These are phyloP conservation scores for Gobio occitaniae DNA, from an alignment of 2,797 vertebrate genomes.

Conservation along the genomic window DNA sequence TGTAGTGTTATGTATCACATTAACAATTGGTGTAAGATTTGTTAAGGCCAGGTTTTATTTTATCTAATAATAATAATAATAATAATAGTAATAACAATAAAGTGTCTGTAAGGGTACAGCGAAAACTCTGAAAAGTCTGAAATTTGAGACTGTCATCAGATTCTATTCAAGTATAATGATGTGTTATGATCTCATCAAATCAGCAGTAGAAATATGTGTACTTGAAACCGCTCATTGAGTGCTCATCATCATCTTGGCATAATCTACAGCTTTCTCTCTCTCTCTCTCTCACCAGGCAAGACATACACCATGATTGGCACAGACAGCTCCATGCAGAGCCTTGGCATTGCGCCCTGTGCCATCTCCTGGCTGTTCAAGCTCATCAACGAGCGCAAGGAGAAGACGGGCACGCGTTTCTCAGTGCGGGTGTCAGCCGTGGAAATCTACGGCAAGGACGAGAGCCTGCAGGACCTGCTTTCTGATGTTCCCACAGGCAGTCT, in stretches of 20 bases:
- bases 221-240: slow-evolving; percentile 32
- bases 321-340: slow-evolving; percentile 92
- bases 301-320: slow-evolving; percentile 98
- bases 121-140: neutral
- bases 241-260: slow-evolving; percentile 36
- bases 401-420: slow-evolving; percentile 93
- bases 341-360: slow-evolving; percentile 95
- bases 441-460: slow-evolving; percentile 93
- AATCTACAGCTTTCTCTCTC: slow-evolving; percentile 59
- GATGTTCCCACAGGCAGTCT: slow-evolving; percentile 90
- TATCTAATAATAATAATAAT: neutral
- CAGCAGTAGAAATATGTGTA: slow-evolving; percentile 35
- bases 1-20: neutral
- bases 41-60: neutral
- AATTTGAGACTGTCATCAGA: neutral
- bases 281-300: slow-evolving; percentile 83
- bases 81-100: neutral
- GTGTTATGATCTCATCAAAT: slow-evolving; percentile 7
- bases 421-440: slow-evolving; percentile 96
- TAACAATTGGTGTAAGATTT: neutral
- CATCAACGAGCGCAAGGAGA: slow-evolving; percentile 93
- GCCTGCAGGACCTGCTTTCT: slow-evolving; percentile 93
- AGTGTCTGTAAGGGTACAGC: neutral
- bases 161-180: slow-evolving; percentile 6
- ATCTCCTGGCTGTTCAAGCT: slow-evolving; percentile 99